Base-by-base conservation (phyloP, 2,797 vertebrate species). In the Channallabes apus region DNA sequence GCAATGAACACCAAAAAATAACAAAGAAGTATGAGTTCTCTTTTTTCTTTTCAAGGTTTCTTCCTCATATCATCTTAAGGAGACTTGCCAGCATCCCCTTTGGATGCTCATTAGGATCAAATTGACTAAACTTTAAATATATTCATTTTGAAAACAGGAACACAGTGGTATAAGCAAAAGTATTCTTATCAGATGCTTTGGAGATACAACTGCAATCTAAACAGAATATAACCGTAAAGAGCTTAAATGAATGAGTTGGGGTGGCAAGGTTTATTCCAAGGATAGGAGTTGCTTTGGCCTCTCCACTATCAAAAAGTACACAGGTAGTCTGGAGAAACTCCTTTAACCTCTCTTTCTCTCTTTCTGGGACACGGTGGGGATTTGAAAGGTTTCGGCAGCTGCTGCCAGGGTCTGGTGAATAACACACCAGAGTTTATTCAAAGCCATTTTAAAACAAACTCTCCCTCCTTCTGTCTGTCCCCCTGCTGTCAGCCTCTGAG, bases 361-460 rank as follows among this genome's bases (percentile, higher is more conserved):
- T 71, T 14, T 18, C 51, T 80, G 59, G 22, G 35, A 64, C 77
- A 64, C 27, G n/a, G 11, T 80, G 78, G 38, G 59, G 24, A 80
- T 80, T 80, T 77, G 56, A 82, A 41, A 76, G 6, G 73, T 82
- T 78, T 58, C 84, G 73, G 88, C 80, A 85, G 88, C 84, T 88
- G 84, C 86, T 87, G 87, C 83, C 27, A 88, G 82, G 69, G 83
- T 71, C 73, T 78, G 87, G 84, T 88, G 82, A 88, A 91, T 90
- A 84, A 41, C 81, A 87, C 75, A 59, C 65, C 86, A 89, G 32
- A 18, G 64, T 65, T 78, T 84, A 88, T 54, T 68, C 84, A 85
- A 90, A 90, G 87, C 54, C 87, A 83, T 88, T 88, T 90, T 85
- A 87, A 90, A 91, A 86, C 87, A 86, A 88, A 84, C 83, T 72